phyloP scores from a whole-genome alignment of 2,113 vertebrate genomes.

The Menidia beryllina region DNA sequence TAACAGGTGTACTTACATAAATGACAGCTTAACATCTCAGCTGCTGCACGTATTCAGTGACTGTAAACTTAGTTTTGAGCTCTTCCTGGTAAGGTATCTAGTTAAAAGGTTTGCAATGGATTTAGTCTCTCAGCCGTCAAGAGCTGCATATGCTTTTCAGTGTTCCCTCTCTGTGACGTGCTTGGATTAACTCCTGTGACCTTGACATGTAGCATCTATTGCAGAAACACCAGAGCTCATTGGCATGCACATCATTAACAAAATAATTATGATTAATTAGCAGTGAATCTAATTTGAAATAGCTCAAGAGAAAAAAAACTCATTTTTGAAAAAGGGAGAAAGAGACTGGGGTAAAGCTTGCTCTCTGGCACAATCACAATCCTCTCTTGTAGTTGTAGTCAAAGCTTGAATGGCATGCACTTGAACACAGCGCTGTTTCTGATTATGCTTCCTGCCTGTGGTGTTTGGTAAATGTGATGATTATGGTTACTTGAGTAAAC shows the following conservation, averaged over 20 bases:
- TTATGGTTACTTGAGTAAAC: conserved; percentile 50
- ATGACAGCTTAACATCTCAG: not conserved
- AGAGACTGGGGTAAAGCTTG: conserved; percentile 58
- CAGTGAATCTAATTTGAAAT: conserved; percentile 73
- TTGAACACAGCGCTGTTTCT: conserved; percentile 53
- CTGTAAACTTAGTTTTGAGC: not conserved
- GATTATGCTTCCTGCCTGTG: conserved; percentile 55
- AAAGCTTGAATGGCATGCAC: conserved; percentile 42
- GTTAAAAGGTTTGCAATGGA: not conserved
- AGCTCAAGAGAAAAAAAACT: conserved; percentile 55
- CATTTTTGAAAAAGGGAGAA: conserved; percentile 39
- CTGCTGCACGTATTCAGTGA: not conserved
- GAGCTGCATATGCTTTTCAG: conserved; percentile 16
- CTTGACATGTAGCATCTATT: conserved; percentile 66
- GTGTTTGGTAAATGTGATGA: conserved; percentile 66
- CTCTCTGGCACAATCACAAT: conserved; percentile 58
- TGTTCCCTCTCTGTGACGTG: conserved; percentile 52
- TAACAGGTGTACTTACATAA: conserved; percentile 1
- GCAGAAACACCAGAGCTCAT: conserved; percentile 56
- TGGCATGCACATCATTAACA: conserved; percentile 71
- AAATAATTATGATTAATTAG: conserved; percentile 83
- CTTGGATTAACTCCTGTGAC: conserved; percentile 70
- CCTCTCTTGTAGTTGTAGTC: conserved; percentile 46
- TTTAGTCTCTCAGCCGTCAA: conserved; percentile 16
- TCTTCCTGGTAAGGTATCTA: not conserved